Conservation (phyloP, 1,140 invertebrate species). For the Bombus superbus region DNA sequence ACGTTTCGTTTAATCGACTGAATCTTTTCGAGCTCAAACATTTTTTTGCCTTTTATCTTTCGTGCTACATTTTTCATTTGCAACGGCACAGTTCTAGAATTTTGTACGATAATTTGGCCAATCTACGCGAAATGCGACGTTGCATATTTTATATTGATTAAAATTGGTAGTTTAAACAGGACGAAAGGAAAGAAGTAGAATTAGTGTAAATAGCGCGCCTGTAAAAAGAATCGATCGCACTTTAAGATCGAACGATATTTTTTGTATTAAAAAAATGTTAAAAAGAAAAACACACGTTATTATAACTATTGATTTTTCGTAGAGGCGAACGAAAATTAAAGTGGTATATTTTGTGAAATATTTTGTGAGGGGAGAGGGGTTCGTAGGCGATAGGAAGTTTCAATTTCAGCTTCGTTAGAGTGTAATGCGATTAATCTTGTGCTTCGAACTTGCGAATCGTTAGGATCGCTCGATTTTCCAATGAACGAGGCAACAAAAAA, state of each 20-base stretch:
- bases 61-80: neutral
- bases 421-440: neutral
- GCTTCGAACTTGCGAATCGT: slow-evolving; percentile 4
- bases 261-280: slow-evolving; percentile 5
- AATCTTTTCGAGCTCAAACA: neutral
- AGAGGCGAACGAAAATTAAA: slow-evolving; percentile 32
- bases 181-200: neutral
- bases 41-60: neutral
- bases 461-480: neutral
- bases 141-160: neutral
- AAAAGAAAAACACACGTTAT: neutral
- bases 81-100: neutral
- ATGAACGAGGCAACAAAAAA: neutral
- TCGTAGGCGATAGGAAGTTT: slow-evolving; percentile 28
- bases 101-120: neutral
- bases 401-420: slow-evolving; percentile 32
- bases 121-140: neutral
- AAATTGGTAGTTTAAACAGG: neutral
- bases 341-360: slow-evolving; percentile 61
- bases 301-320: slow-evolving; percentile 25
- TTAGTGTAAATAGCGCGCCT: slow-evolving; percentile 48
- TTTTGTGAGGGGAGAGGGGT: slow-evolving; percentile 17
- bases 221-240: slow-evolving; percentile 25
- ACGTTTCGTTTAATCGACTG: neutral
- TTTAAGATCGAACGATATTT: slow-evolving; percentile 45